These are phyloP conservation scores for Leucophenga varia DNA, from an alignment of 1,140 invertebrate genomes.

Conservation along the genomic window DNA sequence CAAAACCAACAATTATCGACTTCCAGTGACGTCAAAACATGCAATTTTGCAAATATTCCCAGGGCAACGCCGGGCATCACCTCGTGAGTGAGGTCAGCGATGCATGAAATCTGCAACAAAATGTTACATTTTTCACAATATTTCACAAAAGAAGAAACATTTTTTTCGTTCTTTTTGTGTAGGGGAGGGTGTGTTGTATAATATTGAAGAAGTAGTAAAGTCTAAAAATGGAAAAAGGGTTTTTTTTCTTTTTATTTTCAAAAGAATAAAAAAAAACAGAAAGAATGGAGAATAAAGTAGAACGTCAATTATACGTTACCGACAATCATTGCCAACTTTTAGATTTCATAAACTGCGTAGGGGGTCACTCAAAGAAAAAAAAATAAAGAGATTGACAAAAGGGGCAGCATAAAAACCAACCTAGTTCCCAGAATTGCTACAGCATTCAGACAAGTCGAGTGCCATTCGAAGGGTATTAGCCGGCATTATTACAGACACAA, in stretches of 20 bases:
- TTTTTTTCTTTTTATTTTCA: conserved; percentile 3
- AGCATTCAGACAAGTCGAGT: no score
- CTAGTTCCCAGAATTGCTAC: no score
- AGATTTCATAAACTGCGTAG: background rate
- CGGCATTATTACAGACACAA: conserved; percentile 27
- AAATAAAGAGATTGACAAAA: conserved; percentile 6
- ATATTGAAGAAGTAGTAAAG: no score
- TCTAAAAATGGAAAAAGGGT: no score
- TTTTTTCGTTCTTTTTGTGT: no score
- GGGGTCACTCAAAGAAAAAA: background rate
- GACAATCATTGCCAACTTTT: conserved; percentile 9
- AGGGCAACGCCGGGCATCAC: background rate
- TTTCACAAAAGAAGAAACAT: conserved; percentile 18
- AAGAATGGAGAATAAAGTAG: no score
- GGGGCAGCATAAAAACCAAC: no score
- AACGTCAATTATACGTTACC: no score
- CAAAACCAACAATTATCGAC: background rate
- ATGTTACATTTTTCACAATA: conserved; percentile 21
- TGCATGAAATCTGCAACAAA: conserved; percentile 21
- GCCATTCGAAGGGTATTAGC: conserved; percentile 25
- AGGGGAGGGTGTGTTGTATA: no score
- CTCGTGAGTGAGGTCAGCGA: conserved; percentile 4
- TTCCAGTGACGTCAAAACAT: background rate
- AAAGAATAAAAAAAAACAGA: background rate
- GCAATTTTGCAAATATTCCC: no score